phyloP scores from a whole-genome alignment of 2,797 vertebrate species.

The Miichthys miiuy region DNA sequence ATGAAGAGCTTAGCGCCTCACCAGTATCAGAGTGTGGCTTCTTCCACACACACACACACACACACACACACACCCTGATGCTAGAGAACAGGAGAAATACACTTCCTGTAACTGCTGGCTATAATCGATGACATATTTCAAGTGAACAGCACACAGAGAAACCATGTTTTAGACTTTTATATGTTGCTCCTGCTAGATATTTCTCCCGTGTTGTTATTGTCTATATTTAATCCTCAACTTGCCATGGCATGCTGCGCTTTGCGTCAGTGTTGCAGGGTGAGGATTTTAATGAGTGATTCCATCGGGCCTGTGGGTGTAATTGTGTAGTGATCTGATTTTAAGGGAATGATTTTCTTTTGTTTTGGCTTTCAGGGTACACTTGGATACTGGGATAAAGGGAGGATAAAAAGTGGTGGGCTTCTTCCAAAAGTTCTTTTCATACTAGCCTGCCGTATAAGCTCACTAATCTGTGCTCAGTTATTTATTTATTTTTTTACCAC shows the following conservation, averaged over 20 bases:
- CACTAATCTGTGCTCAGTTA: slow-evolving; percentile 25
- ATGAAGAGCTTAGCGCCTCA: slow-evolving; percentile 70
- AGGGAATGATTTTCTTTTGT: slow-evolving; percentile 53
- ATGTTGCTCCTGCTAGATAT: slow-evolving; percentile 14
- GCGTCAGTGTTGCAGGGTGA: slow-evolving; percentile 46
- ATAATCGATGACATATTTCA: background rate
- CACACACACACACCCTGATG: background rate
- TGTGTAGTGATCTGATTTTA: slow-evolving; percentile 69
- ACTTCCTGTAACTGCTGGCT: slow-evolving; percentile 14
- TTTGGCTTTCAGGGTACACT: slow-evolving; percentile 46
- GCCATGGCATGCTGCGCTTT: slow-evolving; percentile 16
- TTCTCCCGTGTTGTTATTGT: slow-evolving; percentile 28
- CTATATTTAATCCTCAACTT: slow-evolving; percentile 57
- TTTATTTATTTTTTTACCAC: slow-evolving; percentile 15
- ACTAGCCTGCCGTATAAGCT: slow-evolving; percentile 23
- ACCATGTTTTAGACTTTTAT: slow-evolving; percentile 2
- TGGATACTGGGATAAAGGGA: slow-evolving; percentile 15
- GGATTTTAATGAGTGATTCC: slow-evolving; percentile 69
- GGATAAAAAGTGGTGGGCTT: slow-evolving; percentile 22
- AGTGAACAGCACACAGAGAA: slow-evolving; percentile 6
- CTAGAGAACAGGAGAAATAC: slow-evolving; percentile 3
- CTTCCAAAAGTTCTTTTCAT: slow-evolving; percentile 31
- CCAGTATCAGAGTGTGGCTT: slow-evolving; percentile 39
- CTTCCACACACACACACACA: slow-evolving; percentile 1
- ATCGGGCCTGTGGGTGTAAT: slow-evolving; percentile 59